These are phyloP conservation scores for Lophotriccus pileatus DNA, from an alignment of 2,797 vertebrate genomes.

Conservation along the genomic window DNA sequence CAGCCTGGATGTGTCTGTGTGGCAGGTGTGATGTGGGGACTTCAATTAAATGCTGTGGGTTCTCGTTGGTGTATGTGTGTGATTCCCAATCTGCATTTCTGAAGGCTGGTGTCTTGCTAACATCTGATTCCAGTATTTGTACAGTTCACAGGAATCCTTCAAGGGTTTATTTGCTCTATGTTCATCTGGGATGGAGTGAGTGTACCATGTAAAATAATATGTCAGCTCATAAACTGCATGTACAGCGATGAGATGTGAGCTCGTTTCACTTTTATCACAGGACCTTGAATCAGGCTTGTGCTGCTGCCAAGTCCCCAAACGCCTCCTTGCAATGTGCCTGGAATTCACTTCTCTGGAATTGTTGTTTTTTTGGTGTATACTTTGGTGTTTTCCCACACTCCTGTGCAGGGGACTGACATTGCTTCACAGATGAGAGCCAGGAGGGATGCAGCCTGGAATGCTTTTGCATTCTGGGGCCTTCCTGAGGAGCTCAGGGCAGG, in stretches of 20 bases:
- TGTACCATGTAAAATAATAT: slow-evolving; percentile 49
- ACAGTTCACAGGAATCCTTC: slow-evolving; percentile 46
- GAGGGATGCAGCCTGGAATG: neutral
- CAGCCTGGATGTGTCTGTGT: rapidly evolving
- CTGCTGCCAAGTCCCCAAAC: neutral
- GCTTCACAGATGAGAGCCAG: too few relatives aligned
- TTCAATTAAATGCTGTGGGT: neutral
- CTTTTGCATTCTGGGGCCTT: neutral
- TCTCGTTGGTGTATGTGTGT: neutral
- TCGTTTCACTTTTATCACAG: slow-evolving; percentile 28
- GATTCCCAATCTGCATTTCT: slow-evolving; percentile 37
- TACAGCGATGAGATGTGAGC: neutral
- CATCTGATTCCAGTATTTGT: neutral
- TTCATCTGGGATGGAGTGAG: slow-evolving; percentile 55
- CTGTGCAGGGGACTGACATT: neutral
- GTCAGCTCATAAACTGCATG: slow-evolving; percentile 54
- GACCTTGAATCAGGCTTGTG: slow-evolving; percentile 25
- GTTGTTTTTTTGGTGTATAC: neutral
- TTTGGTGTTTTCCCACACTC: neutral
- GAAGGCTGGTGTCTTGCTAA: neutral
- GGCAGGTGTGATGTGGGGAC: rapidly evolving
- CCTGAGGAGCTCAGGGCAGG: neutral
- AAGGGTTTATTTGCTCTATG: slow-evolving; percentile 59
- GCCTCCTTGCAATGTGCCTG: neutral
- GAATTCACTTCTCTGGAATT: neutral